Conservation (phyloP, 1,140 invertebrate species). For the Helicoverpa armigera region DNA sequence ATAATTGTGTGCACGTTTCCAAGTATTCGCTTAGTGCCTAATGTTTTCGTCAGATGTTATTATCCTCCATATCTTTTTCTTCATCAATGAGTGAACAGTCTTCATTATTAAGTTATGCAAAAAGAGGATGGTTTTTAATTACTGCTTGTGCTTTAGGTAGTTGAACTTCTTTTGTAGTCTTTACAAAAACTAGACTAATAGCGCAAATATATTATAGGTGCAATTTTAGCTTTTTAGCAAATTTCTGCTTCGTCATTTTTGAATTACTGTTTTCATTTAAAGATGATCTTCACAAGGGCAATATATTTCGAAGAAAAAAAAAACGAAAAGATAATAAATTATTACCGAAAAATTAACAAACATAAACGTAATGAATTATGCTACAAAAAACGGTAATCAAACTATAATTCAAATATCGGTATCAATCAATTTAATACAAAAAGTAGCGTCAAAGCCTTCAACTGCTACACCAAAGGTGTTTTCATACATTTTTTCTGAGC, state of each 20-base stretch:
- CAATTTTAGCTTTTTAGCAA: not conserved
- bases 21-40: constrained; percentile 33
- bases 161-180: constrained; percentile 23
- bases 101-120: constrained; percentile 1
- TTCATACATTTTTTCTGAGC: not conserved
- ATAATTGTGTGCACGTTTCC: constrained; percentile 48
- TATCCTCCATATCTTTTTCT: constrained; percentile 8
- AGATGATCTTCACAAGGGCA: not conserved
- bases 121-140: constrained; percentile 6
- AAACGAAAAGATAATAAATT: not conserved
- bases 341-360: too few relatives aligned
- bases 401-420: not conserved
- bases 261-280: not conserved
- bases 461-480: not conserved
- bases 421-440: not conserved
- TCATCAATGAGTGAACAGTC: constrained; percentile 19
- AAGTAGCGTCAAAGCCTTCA: not conserved
- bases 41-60: constrained; percentile 35
- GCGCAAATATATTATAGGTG: not conserved
- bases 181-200: constrained; percentile 12
- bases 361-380: not conserved
- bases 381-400: not conserved
- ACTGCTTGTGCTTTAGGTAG: constrained; percentile 5
- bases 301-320: not conserved
- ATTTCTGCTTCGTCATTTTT: not conserved